Evolutionary conservation across 2,888 invertebrate species (phyloP).

Genomic region (Dorcus hopei): DNA sequence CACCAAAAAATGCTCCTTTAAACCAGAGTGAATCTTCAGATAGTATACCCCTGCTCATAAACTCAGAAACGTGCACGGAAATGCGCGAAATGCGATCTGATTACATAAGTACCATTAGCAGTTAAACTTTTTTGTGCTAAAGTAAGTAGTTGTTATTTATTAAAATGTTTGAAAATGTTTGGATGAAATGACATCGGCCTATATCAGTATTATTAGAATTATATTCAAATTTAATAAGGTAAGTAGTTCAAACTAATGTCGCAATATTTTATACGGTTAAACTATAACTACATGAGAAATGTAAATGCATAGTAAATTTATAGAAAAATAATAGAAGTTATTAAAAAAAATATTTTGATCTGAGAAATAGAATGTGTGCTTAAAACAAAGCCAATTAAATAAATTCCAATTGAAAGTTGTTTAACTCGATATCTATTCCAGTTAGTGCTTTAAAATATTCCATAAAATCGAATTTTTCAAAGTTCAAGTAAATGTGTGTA

Average conservation of each 20-base stretch:
- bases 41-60: slow-evolving; percentile 43
- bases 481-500: no score
- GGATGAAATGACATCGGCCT: slow-evolving; percentile 39
- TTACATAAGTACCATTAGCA: slow-evolving; percentile 52
- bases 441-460: no score
- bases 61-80: slow-evolving; percentile 44
- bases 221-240: slow-evolving; percentile 3
- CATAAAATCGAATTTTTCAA: no score
- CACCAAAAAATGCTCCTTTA: slow-evolving; percentile 19
- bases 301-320: no score
- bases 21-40: slow-evolving; percentile 42
- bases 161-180: slow-evolving; percentile 4
- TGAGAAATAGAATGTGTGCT: no score
- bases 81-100: slow-evolving; percentile 49
- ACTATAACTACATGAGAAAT: no score
- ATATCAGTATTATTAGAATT: slow-evolving; percentile 41
- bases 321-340: no score
- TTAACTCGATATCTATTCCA: no score
- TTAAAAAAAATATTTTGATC: no score
- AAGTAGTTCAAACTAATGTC: background rate
- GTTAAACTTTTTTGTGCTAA: slow-evolving; percentile 30
- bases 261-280: no score
- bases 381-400: no score
- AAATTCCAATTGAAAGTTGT: no score
- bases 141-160: background rate